Conservation (phyloP, 2,888 invertebrate species). For the Philonicus albiceps region DNA sequence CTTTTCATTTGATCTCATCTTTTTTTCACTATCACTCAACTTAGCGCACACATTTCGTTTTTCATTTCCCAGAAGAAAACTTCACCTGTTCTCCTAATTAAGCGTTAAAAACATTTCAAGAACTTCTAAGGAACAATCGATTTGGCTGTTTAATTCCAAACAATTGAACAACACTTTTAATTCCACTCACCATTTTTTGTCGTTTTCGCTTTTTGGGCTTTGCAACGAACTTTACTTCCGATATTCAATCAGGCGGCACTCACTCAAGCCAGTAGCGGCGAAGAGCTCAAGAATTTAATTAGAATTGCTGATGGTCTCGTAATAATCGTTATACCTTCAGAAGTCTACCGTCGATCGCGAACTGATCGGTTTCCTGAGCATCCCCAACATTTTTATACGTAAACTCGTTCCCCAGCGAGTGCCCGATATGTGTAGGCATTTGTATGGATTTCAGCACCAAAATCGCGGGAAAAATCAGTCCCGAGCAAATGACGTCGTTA, state of each 20-base stretch:
- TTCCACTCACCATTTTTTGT: slow-evolving; percentile 14
- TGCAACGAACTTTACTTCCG: neutral
- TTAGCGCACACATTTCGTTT: neutral
- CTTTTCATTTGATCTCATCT: neutral
- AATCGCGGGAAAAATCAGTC: neutral
- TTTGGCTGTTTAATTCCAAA: neutral
- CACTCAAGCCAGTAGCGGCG: neutral
- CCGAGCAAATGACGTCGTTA: slow-evolving; percentile 10
- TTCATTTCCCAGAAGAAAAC: neutral
- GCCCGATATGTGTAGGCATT: neutral
- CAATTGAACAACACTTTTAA: slow-evolving; percentile 2
- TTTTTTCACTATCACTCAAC: neutral
- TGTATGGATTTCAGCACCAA: neutral
- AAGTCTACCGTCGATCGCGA: neutral
- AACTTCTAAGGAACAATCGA: neutral
- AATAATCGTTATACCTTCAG: neutral
- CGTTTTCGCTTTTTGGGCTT: neutral
- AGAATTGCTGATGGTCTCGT: neutral
- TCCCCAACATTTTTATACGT: slow-evolving; percentile 9
- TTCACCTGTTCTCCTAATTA: neutral
- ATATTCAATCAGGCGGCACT: neutral
- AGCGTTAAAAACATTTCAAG: neutral
- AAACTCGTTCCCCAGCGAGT: neutral
- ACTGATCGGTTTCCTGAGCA: neutral
- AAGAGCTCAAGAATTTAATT: neutral